These are phyloP conservation scores for Agrotis clavis DNA, from an alignment of 2,888 invertebrate species.

Conservation along the genomic window DNA sequence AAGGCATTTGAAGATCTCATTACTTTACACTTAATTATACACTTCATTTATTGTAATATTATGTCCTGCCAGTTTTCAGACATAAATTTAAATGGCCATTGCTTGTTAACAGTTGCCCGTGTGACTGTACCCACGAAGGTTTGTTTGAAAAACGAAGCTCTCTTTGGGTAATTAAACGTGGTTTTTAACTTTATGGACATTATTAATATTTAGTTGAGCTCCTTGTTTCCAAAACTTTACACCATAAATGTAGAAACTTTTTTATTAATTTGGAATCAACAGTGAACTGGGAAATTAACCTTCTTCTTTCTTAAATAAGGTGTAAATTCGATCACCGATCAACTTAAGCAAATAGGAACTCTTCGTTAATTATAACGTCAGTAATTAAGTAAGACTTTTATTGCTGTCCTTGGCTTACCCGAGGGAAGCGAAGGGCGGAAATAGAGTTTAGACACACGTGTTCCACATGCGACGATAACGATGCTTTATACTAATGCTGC, in stretches of 20 bases:
- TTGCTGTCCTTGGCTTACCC: conserved; percentile 83
- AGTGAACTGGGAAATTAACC: conserved; percentile 20
- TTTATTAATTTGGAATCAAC: conserved; percentile 30
- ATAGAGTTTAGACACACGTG: conserved; percentile 84
- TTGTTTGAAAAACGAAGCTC: conserved; percentile 44
- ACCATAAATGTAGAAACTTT: conserved; percentile 48
- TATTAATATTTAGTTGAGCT: conserved; percentile 50
- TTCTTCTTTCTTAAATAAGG: conserved; percentile 40
- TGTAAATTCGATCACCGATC: conserved; percentile 58
- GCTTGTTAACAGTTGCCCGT: conserved; percentile 36
- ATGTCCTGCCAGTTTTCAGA: not conserved
- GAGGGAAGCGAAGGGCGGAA: conserved; percentile 87
- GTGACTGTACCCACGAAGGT: conserved; percentile 34
- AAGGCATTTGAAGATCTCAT: not conserved
- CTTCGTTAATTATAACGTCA: conserved; percentile 76
- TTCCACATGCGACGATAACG: conserved; percentile 84
- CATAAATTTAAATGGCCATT: not conserved
- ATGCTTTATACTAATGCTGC: conserved; percentile 65
- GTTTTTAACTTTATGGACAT: conserved; percentile 45
- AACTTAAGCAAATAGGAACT: conserved; percentile 69
- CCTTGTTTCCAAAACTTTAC: conserved; percentile 52
- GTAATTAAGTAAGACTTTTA: conserved; percentile 85
- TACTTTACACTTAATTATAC: not conserved
- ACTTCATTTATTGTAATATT: not conserved
- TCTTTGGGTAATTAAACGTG: conserved; percentile 46